Evolutionary conservation across 2,797 vertebrate species (phyloP).

Genomic region (Champsocephalus gunnari): DNA sequence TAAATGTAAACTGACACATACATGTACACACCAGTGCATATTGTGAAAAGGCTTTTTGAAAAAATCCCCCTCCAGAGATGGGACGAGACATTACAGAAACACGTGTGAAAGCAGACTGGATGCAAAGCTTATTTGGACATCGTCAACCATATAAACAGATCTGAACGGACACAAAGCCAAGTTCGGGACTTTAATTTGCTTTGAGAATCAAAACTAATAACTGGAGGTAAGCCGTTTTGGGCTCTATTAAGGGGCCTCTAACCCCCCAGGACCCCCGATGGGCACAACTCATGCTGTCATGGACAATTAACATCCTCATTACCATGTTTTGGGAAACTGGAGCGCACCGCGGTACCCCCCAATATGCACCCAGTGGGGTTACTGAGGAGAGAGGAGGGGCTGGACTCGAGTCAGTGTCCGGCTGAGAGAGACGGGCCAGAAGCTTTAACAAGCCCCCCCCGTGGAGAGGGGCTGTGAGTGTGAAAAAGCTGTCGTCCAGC

Average conservation of each 20-base stretch:
- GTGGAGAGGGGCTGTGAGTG: slow-evolving; percentile 34
- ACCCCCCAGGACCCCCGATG: slow-evolving; percentile 68
- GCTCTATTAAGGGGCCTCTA: slow-evolving; percentile 60
- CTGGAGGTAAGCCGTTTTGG: slow-evolving; percentile 57
- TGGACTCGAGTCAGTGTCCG: slow-evolving; percentile 66
- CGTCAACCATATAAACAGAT: slow-evolving; percentile 51
- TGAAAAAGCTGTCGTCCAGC: slow-evolving; percentile 53
- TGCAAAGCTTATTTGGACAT: slow-evolving; percentile 60
- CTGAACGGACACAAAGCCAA: slow-evolving; percentile 40
- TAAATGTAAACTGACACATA: slow-evolving; percentile 76
- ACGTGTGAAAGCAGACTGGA: slow-evolving; percentile 49
- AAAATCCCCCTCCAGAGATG: slow-evolving; percentile 46
- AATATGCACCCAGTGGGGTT: slow-evolving; percentile 69
- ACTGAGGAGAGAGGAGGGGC: slow-evolving; percentile 59
- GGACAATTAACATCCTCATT: slow-evolving; percentile 88
- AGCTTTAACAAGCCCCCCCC: slow-evolving; percentile 55
- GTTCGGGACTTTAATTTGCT: slow-evolving; percentile 56
- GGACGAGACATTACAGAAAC: slow-evolving; percentile 68
- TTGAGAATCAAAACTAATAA: slow-evolving; percentile 73
- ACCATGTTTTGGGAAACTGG: slow-evolving; percentile 78
- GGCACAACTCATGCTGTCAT: slow-evolving; percentile 81
- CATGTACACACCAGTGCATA: slow-evolving; percentile 70
- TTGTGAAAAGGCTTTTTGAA: slow-evolving; percentile 68
- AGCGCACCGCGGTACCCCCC: slow-evolving; percentile 69
- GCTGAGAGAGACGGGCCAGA: slow-evolving; percentile 58